A percentile compares a stretch with the other conserved stretches of the same genome.
These are phyloP conservation scores for Hanleya hanleyi DNA, from an alignment of 2,888 invertebrate genomes.

Conservation along the genomic window DNA sequence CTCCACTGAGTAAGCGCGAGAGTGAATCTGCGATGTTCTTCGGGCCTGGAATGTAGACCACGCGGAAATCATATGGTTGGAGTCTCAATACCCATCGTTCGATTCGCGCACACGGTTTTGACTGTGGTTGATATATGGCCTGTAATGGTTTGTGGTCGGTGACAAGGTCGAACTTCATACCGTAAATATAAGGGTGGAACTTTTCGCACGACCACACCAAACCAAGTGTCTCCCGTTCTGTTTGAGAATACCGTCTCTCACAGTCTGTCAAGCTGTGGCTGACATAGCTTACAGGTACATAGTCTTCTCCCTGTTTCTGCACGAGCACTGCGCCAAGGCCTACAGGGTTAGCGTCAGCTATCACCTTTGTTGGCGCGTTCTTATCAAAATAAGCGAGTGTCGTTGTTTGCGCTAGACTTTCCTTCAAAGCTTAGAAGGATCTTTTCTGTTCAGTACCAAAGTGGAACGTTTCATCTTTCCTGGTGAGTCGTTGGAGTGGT, in stretches of 20 bases:
- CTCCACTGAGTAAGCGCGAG: no score
- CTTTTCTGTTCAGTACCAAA: conserved; percentile 2
- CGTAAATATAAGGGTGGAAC: conserved; percentile 29
- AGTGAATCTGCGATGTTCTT: conserved; percentile 43
- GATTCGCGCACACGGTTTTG: conserved; percentile 44
- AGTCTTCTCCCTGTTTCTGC: conserved; percentile 24
- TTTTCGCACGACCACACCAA: conserved; percentile 35
- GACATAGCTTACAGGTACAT: conserved; percentile 26
- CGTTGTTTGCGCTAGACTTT: neutral
- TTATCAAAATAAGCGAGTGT: conserved; percentile 11
- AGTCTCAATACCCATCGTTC: conserved; percentile 48
- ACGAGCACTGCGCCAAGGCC: conserved; percentile 35
- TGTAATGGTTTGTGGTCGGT: conserved; percentile 47
- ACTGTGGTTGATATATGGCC: conserved; percentile 27
- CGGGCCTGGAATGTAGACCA: conserved; percentile 37
- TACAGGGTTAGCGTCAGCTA: conserved; percentile 34
- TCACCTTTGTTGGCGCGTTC: neutral
- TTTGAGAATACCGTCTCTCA: conserved; percentile 34
- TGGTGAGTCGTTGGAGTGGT: conserved; percentile 1
- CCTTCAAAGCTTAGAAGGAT: conserved; percentile 8
- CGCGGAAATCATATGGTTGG: conserved; percentile 32
- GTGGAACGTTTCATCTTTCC: conserved; percentile 4
- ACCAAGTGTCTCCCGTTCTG: conserved; percentile 33
- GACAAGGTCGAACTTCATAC: conserved; percentile 32
- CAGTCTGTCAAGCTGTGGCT: conserved; percentile 24